Base-by-base conservation (phyloP, 2,797 vertebrate genomes). In the Sebastes oblongus region DNA sequence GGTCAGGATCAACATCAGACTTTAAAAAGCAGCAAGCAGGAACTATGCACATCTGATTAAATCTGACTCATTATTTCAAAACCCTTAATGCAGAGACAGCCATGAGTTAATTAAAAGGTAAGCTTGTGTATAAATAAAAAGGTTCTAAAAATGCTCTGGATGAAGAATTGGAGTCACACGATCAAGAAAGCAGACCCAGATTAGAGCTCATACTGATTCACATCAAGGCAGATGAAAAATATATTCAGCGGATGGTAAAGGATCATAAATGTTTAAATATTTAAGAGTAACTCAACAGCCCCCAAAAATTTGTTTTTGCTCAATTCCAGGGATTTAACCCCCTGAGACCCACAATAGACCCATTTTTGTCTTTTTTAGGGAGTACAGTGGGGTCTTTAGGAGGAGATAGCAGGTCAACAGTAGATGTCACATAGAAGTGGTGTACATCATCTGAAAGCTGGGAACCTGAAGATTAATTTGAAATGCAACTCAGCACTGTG, bases 1-100 rank as follows among this genome's bases (percentile, higher is more conserved):
- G 74, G 77, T 89, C 84, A 77, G 66, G 39, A 70, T 81, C 65
- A 72, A 60, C n/a, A 14, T 79, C 85, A 81, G 56, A 58, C 70
- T 60, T 74, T 65, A 66, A 72, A 71, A 70, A 70, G 59, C 59
- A 68, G 30, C 42, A 66, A 55, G 13, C 13, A 75, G 59, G 30
- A 78, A 66, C 56, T 72, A 6, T 6, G 58, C 11, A 70, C 18
- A 60, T 83, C 65, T 87, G 39, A 84, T 16, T 78, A 56, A 86
- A 81, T 62, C 13, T 46, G 70, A 78, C 27, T 78, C 66, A 74
- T 80, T 75, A 76, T 69, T 77, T 78, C 8, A 69, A 52, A 65
- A 67, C 32, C 25, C 22, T 61, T 66, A 27, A 11, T 29, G 20
- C 39, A 72, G 42, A 42, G 52, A 55, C 25, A 50, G 32, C 8